Evolutionary conservation across 2,888 invertebrate genomes (phyloP).

Genomic region (Tenthredo amoena): DNA sequence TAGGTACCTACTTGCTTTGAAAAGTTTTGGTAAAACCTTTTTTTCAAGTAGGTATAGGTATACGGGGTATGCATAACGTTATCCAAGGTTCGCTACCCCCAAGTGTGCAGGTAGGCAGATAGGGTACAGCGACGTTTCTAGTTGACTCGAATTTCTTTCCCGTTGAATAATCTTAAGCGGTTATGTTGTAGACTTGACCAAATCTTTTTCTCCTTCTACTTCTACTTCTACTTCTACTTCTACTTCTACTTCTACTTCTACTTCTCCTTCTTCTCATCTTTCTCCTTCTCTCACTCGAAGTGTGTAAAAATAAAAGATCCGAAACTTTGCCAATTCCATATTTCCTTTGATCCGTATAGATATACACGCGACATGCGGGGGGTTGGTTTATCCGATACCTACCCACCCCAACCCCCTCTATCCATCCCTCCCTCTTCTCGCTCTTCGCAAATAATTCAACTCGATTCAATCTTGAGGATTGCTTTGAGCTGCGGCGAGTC

Average conservation of each 20-base stretch:
- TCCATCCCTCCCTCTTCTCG: not conserved
- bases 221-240: too few relatives aligned
- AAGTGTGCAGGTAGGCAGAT: not conserved
- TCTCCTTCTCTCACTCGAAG: not conserved
- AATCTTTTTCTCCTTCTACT: not conserved
- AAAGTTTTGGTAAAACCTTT: conserved; percentile 36
- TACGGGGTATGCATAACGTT: not conserved
- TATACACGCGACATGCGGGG: not conserved
- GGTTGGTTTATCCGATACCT: conserved; percentile 38
- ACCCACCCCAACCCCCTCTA: not conserved
- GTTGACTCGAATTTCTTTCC: conserved; percentile 16
- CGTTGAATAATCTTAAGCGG: conserved; percentile 23
- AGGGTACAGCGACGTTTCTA: not conserved
- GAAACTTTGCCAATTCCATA: conserved; percentile 11
- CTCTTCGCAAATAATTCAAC: conserved; percentile 58
- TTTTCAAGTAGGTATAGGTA: not conserved
- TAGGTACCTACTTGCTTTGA: conserved; percentile 44
- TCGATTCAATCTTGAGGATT: conserved; percentile 34
- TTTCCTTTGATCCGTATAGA: conserved; percentile 39
- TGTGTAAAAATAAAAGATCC: conserved; percentile 19
- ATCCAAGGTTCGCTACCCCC: conserved; percentile 12
- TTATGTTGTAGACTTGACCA: conserved; percentile 1
- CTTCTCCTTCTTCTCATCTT: not conserved
- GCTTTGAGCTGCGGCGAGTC: conserved; percentile 19
- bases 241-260: not conserved